phyloP scores from a whole-genome alignment of 2,888 invertebrate species.

The Sabellastarte sp. region DNA sequence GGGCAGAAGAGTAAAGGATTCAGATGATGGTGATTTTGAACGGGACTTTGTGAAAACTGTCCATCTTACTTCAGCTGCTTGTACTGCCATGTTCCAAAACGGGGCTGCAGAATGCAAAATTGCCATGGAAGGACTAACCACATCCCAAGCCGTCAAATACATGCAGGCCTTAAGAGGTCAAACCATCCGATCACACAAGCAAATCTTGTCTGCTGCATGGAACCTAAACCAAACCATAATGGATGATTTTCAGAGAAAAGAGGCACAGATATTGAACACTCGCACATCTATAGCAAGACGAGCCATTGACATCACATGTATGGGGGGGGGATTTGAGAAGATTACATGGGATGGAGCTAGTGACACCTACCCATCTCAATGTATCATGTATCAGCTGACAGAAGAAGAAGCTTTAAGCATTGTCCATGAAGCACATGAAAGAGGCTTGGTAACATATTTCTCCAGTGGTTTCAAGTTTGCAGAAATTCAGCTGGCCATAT shows the following conservation, averaged over 20 bases:
- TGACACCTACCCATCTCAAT: conserved; percentile 38
- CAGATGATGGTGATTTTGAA: conserved; percentile 30
- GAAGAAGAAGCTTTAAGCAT: conserved; percentile 34
- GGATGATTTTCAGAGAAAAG: conserved; percentile 26
- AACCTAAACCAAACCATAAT: conserved; percentile 34
- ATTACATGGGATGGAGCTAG: conserved; percentile 39
- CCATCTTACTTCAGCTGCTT: conserved; percentile 35
- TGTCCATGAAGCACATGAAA: conserved; percentile 34
- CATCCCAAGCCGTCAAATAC: conserved; percentile 33
- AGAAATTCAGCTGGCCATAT: background rate
- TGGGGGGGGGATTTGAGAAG: conserved; percentile 37
- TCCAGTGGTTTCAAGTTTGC: background rate
- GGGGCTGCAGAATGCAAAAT: conserved; percentile 37
- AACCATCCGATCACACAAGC: conserved; percentile 28
- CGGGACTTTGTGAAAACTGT: conserved; percentile 37
- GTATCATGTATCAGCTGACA: conserved; percentile 39
- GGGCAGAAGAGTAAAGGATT: conserved; percentile 34
- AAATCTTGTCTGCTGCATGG: conserved; percentile 37
- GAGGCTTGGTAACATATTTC: conserved; percentile 36
- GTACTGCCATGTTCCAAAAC: conserved; percentile 34
- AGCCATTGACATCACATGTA: conserved; percentile 32
- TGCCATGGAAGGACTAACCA: conserved; percentile 35
- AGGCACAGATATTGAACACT: conserved; percentile 15
- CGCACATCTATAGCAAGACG: conserved; percentile 33
- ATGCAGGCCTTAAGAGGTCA: conserved; percentile 33